Percentiles rank a stretch among this genome's conserved stretches.
These are phyloP conservation scores for Poecilia gillii DNA, from an alignment of 2,797 vertebrate species.

Conservation along the genomic window DNA sequence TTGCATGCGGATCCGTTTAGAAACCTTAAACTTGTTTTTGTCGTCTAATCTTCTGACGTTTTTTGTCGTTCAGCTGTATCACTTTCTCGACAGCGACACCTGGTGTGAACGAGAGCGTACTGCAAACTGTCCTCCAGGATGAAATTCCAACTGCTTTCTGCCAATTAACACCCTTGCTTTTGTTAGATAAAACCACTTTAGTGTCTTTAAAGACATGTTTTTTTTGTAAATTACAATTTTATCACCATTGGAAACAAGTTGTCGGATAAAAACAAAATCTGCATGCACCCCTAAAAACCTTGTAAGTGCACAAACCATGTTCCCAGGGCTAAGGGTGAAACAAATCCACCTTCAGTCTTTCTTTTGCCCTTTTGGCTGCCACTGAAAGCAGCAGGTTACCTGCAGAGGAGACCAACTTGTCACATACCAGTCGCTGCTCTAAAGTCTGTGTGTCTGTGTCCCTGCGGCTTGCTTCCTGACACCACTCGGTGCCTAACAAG, in stretches of 20 bases:
- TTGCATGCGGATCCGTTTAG: not conserved
- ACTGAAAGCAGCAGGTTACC: conserved; percentile 2
- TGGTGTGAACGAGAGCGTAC: not conserved
- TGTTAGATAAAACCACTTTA: not conserved
- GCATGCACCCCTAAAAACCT: not conserved
- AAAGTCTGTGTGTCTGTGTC: conserved; percentile 21
- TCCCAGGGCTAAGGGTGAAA: not conserved
- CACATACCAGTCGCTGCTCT: not conserved
- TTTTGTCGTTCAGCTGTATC: not conserved
- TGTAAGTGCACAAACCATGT: not conserved
- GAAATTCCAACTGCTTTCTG: not conserved
- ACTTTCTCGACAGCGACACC: not conserved
- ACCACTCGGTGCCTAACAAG: conserved; percentile 36
- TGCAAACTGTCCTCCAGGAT: not conserved
- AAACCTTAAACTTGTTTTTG: not conserved
- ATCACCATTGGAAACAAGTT: not conserved
- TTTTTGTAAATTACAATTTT: not conserved
- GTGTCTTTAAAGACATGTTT: not conserved
- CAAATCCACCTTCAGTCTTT: not conserved
- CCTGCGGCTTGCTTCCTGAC: conserved; percentile 28
- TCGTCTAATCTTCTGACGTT: not conserved
- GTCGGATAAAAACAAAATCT: not conserved
- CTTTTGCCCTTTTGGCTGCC: not conserved
- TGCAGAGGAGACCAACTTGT: conserved; percentile 9
- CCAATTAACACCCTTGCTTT: not conserved